Conservation (phyloP, 2,113 vertebrate genomes). For the Cyphomyrus plagiostoma region DNA sequence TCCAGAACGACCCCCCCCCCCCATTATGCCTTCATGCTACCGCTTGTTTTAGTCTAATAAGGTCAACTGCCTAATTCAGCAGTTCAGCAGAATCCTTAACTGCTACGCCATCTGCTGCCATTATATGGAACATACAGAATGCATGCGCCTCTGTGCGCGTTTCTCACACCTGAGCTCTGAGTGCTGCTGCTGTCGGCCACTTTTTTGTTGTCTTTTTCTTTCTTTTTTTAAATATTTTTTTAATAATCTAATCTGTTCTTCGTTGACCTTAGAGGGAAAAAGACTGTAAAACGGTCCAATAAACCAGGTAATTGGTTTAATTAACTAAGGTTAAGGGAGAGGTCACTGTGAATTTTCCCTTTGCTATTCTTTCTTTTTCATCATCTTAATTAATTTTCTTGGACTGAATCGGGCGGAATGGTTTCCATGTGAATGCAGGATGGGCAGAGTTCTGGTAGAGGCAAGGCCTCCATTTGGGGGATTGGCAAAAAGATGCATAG, state of each 20-base stretch:
- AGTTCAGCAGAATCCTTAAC: neutral
- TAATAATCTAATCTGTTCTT: neutral
- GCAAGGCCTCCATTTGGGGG: neutral
- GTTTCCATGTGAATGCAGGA: neutral
- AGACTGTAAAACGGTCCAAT: constrained; percentile 37
- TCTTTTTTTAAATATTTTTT: too few relatives aligned
- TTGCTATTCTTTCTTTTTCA: constrained; percentile 33
- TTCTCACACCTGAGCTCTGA: neutral
- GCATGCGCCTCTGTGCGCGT: neutral
- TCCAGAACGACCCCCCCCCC: neutral
- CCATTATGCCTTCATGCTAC: neutral
- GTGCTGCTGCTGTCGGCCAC: neutral
- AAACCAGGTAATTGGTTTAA: constrained; percentile 53
- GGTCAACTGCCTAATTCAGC: neutral
- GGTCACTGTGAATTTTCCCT: constrained; percentile 37
- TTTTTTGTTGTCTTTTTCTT: neutral
- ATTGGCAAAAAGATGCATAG: neutral
- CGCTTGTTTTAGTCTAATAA: neutral
- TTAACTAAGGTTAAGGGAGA: constrained; percentile 48
- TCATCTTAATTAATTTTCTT: constrained; percentile 11
- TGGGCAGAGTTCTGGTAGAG: neutral
- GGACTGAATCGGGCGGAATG: neutral
- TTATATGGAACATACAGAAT: neutral
- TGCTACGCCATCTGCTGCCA: neutral
- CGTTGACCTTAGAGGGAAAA: neutral